These are phyloP conservation scores for Geophilus truncorum DNA, from an alignment of 2,888 invertebrate species.

Conservation along the genomic window DNA sequence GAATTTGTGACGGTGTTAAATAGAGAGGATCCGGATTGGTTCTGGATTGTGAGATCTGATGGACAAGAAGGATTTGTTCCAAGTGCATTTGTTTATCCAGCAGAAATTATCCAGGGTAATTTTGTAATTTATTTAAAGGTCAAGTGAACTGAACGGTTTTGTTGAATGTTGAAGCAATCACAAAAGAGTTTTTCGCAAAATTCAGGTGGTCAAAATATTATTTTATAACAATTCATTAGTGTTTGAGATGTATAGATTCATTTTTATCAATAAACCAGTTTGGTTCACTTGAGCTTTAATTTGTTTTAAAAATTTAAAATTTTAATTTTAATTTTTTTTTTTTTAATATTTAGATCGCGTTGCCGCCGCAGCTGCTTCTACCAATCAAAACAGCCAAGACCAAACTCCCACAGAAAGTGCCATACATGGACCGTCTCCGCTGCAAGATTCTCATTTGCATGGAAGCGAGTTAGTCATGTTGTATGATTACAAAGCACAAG, in stretches of 20 bases:
- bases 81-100: conserved; percentile 88
- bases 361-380: background rate
- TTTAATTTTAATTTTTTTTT: conserved; percentile 27
- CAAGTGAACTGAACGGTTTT: background rate
- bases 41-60: conserved; percentile 87
- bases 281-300: too few species aligned
- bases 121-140: too few species aligned
- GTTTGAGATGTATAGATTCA: too few species aligned
- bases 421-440: conserved; percentile 30
- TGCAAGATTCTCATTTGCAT: conserved; percentile 68
- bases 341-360: conserved; percentile 49
- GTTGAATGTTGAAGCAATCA: background rate
- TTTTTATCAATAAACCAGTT: too few species aligned
- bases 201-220: too few species aligned
- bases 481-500: conserved; percentile 93
- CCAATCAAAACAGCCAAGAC: background rate
- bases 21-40: conserved; percentile 93
- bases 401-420: conserved; percentile 33
- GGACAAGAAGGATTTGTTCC: conserved; percentile 95
- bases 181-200: background rate
- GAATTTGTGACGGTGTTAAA: conserved; percentile 95
- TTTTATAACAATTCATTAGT: too few species aligned
- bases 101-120: conserved; percentile 67
- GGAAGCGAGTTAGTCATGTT: conserved; percentile 90
- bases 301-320: background rate